Base-by-base conservation (phyloP, 2,113 vertebrate species). In the Scartelaos histophorus region DNA sequence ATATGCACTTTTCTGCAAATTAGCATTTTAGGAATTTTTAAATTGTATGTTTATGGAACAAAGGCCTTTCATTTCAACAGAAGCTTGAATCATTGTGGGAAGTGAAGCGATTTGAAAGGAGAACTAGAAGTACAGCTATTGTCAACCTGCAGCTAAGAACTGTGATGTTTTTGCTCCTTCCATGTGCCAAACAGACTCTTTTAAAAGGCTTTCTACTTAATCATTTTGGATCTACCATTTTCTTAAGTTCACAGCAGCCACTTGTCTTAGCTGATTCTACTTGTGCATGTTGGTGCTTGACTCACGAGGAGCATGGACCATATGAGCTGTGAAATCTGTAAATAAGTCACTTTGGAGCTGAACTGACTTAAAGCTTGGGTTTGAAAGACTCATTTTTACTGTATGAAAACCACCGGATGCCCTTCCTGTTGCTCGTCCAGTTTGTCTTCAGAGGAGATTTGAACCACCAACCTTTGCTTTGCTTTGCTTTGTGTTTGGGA, bases 111-210 rank as follows among this genome's bases (percentile, higher is more conserved):
- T 43, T 43, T 43, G 9, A 43, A 43, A 43, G 9, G 38, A 43
- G 10, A 43, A 43, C 10, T 43, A 11, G 38, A 43, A 1, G 38
- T 43, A 43, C 38, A 1, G 38, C 7, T 43, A 38, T 43, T 43
- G 38, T 10, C 38, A 43, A 11, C 9, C 0, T 10, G 38, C 38
- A 43, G 38, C 38, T 43, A 43, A 0, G 1, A 43, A 9, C 38
- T 43, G 10, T 43, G 7, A 43, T 17, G 47, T 49, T 7, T 9
- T 5, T 7, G 7, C 22, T 57, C 21, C 53, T 3, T 56, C 21
- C n/a, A 1, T 22, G 38, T 66, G 70, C 81, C 75, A 73, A 73
- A 35, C 60, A 7, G 19, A 73, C 66, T 65, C 53, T 74, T 69
- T 19, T 51, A 66, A 66, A 73, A 38, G 38, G 38, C 38, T 43